Evolutionary conservation across 2,888 invertebrate species (phyloP).

Genomic region (Troilus luridus): DNA sequence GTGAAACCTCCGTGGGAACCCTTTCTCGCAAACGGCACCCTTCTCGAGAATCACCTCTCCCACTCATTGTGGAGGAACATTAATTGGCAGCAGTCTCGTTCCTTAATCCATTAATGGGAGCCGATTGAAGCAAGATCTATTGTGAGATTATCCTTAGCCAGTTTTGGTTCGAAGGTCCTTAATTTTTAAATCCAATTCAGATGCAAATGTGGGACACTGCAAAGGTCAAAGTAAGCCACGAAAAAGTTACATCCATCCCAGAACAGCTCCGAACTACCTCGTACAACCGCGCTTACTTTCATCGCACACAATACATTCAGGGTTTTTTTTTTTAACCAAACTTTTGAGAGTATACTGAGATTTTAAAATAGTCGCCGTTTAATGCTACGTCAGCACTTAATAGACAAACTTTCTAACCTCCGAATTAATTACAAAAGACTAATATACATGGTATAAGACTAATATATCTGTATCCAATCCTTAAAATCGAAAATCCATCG

Average conservation of each 20-base stretch:
- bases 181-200: conserved; percentile 23
- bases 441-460: too few species aligned
- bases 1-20: conserved; percentile 46
- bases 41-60: not conserved
- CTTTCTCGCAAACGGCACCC: conserved; percentile 15
- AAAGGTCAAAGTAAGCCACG: conserved; percentile 11
- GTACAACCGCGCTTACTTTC: not conserved
- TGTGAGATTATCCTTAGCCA: not conserved
- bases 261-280: not conserved
- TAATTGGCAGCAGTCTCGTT: not conserved
- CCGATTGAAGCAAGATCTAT: not conserved
- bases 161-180: not conserved
- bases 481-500: too few species aligned
- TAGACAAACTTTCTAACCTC: too few species aligned
- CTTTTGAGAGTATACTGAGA: too few species aligned
- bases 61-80: not conserved
- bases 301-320: not conserved
- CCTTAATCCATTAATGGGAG: not conserved
- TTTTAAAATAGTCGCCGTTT: too few species aligned
- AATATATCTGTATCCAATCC: too few species aligned
- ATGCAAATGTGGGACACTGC: not conserved
- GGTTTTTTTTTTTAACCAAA: too few species aligned
- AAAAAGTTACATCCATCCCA: not conserved
- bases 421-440: too few species aligned
- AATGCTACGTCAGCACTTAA: too few species aligned